Evolutionary conservation across 2,797 vertebrate species (phyloP).

Genomic region (Melanogrammus aeglefinus): DNA sequence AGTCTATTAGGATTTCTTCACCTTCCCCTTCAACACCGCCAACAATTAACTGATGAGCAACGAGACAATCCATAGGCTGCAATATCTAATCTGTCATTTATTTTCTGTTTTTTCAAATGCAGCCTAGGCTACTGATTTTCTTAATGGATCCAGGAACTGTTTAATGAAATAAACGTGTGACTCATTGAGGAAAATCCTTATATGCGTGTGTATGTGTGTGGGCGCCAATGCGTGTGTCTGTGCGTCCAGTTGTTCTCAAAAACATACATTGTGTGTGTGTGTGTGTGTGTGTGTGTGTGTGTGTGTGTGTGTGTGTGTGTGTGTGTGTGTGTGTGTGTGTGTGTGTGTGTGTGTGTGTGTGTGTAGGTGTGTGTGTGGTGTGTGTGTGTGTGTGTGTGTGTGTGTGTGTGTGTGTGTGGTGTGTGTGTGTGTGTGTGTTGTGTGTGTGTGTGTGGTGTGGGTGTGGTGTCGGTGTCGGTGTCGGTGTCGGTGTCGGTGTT

Average conservation of each 20-base stretch:
- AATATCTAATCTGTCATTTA: background rate
- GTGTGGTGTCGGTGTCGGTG: too few species aligned
- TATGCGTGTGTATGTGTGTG: background rate
- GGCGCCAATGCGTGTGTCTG: background rate
- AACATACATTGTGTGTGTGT: too few species aligned
- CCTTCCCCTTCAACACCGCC: background rate
- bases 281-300: too few species aligned
- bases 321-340: too few species aligned
- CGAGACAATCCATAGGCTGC: background rate
- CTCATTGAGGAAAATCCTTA: background rate
- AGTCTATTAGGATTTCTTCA: background rate
- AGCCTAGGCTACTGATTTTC: background rate
- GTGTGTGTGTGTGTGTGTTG: too few species aligned
- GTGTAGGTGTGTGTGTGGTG: background rate
- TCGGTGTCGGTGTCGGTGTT: too few species aligned
- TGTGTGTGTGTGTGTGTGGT: too few species aligned
- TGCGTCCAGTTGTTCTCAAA: too few species aligned
- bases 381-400: background rate
- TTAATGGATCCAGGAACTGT: background rate
- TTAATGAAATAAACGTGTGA: background rate
- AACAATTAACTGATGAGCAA: too few species aligned
- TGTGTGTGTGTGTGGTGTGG: too few species aligned
- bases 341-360: background rate
- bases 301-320: too few species aligned
- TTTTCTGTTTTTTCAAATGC: background rate